These are phyloP conservation scores for Rana temporaria DNA, from an alignment of 2,113 vertebrate species.

Conservation along the genomic window DNA sequence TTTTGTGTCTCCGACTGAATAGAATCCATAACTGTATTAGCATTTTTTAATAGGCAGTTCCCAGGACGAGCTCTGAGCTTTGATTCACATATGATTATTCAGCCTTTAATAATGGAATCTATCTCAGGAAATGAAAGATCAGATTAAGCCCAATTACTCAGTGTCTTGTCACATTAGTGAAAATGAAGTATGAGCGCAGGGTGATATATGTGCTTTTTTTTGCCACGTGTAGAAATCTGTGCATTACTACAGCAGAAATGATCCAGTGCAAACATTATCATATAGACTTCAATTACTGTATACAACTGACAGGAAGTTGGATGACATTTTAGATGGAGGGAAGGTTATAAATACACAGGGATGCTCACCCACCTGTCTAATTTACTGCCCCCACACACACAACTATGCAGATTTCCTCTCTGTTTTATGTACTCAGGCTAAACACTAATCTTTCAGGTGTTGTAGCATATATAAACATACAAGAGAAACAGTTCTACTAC, in stretches of 20 bases:
- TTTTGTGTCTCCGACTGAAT: constrained; percentile 12
- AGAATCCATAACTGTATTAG: constrained; percentile 48
- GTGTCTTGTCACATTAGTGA: constrained; percentile 44
- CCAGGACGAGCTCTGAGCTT: constrained; percentile 1
- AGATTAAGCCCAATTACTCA: constrained; percentile 51
- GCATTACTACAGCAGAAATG: background rate
- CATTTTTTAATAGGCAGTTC: constrained; percentile 49
- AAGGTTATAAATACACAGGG: no score
- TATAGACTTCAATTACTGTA: constrained; percentile 28
- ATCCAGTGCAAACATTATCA: constrained; percentile 12
- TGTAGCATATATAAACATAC: no score
- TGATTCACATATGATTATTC: constrained; percentile 41
- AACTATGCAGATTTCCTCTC: no score
- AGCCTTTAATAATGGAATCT: constrained; percentile 45
- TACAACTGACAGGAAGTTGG: background rate
- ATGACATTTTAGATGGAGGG: background rate
- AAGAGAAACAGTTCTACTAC: no score
- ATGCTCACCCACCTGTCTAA: no score
- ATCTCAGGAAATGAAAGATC: constrained; percentile 49
- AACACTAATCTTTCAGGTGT: no score
- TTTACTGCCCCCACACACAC: no score
- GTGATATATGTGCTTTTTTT: constrained; percentile 19
- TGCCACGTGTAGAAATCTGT: background rate
- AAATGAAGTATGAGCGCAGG: constrained; percentile 20
- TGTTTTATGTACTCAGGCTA: no score